Conservation (phyloP, 2,888 invertebrate species). For the Phaedon cochleariae region DNA sequence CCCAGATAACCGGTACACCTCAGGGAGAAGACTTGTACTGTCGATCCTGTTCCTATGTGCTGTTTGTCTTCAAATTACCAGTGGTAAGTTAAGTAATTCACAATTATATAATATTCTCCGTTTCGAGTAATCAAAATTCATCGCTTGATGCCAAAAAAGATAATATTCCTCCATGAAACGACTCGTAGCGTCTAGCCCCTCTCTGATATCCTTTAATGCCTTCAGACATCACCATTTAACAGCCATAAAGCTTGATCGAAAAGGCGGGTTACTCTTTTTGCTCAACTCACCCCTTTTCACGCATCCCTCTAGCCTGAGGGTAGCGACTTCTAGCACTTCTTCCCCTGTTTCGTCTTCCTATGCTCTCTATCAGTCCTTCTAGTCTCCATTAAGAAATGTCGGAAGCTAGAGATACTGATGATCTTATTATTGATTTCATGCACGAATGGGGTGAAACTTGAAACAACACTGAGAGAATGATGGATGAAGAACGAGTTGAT, state of each 20-base stretch:
- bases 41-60: conserved; percentile 78
- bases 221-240: not conserved
- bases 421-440: no score
- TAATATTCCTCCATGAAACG: not conserved
- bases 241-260: not conserved
- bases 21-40: conserved; percentile 81
- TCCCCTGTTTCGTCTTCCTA: not conserved
- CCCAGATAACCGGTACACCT: conserved; percentile 82
- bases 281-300: not conserved
- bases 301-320: not conserved
- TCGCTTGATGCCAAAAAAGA: not conserved
- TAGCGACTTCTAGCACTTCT: not conserved
- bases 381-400: no score
- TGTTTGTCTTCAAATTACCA: conserved; percentile 78
- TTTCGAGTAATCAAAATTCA: not conserved
- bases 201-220: not conserved
- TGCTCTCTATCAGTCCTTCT: no score
- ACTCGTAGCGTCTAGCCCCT: no score
- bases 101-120: no score
- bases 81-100: conserved; percentile 68
- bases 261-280: not conserved
- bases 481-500: no score
- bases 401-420: no score
- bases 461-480: no score
- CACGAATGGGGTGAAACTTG: no score